Conservation (phyloP, 2,797 vertebrate genomes). For the Schizopygopsis malacanthus region DNA sequence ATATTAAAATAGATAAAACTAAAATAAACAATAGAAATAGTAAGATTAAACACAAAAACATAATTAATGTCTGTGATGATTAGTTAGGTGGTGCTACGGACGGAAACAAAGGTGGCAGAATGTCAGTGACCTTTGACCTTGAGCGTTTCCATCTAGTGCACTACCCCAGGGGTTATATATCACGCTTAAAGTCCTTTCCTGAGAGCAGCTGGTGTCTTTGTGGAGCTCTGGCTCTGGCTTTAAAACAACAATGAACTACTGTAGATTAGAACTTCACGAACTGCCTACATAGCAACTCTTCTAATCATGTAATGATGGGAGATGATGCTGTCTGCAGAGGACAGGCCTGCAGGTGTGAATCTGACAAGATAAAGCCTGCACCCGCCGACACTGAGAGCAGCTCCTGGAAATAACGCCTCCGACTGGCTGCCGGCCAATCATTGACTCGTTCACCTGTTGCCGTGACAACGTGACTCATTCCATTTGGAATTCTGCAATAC, state of each 20-base stretch:
- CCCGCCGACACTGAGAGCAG: not conserved
- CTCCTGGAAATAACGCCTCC: not conserved
- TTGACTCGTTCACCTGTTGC: conserved; percentile 37
- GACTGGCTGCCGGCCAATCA: conserved; percentile 34
- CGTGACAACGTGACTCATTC: conserved; percentile 47
- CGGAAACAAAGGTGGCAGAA: not conserved
- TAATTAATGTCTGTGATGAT: not conserved
- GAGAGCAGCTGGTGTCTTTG: not conserved
- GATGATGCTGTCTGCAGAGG: not conserved
- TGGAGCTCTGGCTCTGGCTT: not conserved
- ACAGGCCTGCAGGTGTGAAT: not conserved
- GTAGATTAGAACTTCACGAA: too few species aligned
- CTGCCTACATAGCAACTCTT: too few species aligned
- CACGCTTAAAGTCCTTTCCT: not conserved
- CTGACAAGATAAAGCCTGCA: not conserved
- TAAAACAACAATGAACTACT: not conserved
- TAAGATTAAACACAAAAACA: too few species aligned
- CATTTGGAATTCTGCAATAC: conserved; percentile 34
- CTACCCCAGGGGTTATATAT: not conserved
- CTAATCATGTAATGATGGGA: not conserved
- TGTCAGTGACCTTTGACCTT: conserved; percentile 14
- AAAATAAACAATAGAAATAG: too few species aligned
- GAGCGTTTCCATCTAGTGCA: not conserved
- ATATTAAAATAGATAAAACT: too few species aligned
- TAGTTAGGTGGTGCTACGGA: too few species aligned